phyloP scores from a whole-genome alignment of 2,888 invertebrate genomes.

The Nephrotoma appendiculata region DNA sequence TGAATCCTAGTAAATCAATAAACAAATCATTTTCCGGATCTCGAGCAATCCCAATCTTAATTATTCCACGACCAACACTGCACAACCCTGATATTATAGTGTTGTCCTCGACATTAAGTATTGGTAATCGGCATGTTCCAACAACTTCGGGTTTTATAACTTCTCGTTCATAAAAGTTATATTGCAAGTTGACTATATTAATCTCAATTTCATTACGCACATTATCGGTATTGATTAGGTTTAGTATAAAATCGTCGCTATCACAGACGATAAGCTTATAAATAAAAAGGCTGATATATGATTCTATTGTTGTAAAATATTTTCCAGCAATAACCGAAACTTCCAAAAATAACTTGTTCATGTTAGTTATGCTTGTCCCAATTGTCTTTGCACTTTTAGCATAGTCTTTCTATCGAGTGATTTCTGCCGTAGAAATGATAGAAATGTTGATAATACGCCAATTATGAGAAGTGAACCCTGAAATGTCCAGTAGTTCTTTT shows the following conservation, averaged over 20 bases:
- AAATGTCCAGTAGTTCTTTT: constrained; percentile 47
- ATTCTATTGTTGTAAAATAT: constrained; percentile 41
- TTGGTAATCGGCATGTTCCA: constrained; percentile 44
- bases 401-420: constrained; percentile 12
- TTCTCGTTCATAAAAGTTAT: constrained; percentile 12
- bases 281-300: constrained; percentile 45
- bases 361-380: constrained; percentile 11
- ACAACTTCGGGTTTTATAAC: constrained; percentile 31
- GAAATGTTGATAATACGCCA: constrained; percentile 22
- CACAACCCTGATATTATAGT: constrained; percentile 64
- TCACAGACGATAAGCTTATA: constrained; percentile 34
- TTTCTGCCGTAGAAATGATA: constrained; percentile 23
- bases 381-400: constrained; percentile 14
- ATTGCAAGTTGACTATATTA: not conserved
- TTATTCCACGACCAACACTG: constrained; percentile 49
- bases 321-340: constrained; percentile 18
- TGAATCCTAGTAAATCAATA: constrained; percentile 52
- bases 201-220: constrained; percentile 14
- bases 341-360: constrained; percentile 30
- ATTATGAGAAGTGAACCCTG: constrained; percentile 22
- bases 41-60: constrained; percentile 28
- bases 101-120: constrained; percentile 39
- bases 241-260: constrained; percentile 31
- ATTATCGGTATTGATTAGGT: constrained; percentile 25
- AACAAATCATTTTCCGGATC: constrained; percentile 10